Evolutionary conservation across 2,797 vertebrate species (phyloP).

Genomic region (Mus minutoides): DNA sequence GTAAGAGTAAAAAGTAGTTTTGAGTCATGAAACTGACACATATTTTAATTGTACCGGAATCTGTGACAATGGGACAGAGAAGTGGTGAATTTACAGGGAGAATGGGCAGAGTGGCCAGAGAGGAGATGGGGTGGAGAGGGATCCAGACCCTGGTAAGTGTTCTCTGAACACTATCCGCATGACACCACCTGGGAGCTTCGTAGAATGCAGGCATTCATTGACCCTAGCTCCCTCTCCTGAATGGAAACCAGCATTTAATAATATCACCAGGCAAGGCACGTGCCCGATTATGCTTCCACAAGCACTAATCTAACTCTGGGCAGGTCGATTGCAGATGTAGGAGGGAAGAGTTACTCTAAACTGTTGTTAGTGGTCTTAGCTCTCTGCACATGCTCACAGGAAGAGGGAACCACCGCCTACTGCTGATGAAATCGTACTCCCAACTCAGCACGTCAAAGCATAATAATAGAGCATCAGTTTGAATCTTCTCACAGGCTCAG

Average conservation of each 20-base stretch:
- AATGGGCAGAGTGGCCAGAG: not conserved
- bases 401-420: not conserved
- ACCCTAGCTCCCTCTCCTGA: not conserved
- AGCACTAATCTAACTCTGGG: conserved; percentile 12
- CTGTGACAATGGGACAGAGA: not conserved
- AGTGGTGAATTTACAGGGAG: not conserved
- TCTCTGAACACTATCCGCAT: not conserved
- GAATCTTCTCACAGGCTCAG: not conserved
- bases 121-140: not conserved
- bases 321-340: not conserved
- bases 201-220: not conserved
- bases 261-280: not conserved
- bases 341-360: not conserved
- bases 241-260: conserved; percentile 33
- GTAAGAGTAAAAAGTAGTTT: not conserved
- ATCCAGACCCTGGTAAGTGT: not conserved
- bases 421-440: conserved; percentile 7
- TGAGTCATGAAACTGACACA: not conserved
- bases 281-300: conserved; percentile 37
- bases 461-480: not conserved
- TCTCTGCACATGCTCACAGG: not conserved
- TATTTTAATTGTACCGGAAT: not conserved
- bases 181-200: not conserved
- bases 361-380: not conserved
- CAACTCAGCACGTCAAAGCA: not conserved